Evolutionary conservation across 2,113 vertebrate species (phyloP), one percentile per base, ranked within the genome.

Genomic region (Mellivora capensis): DNA sequence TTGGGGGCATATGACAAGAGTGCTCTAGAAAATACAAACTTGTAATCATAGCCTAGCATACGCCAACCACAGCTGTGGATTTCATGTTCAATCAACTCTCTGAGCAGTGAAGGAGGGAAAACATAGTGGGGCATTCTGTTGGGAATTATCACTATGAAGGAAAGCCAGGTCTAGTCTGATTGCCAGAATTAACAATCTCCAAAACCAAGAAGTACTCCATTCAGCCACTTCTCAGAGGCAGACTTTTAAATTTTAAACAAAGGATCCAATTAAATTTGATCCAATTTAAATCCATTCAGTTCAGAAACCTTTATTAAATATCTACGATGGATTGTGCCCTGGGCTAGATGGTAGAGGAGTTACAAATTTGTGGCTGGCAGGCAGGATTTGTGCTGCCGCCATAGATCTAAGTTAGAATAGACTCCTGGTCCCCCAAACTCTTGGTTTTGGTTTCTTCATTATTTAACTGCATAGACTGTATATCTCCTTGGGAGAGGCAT

Each of bases 281-380:
- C 94, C 92, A 96, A 94, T 98, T 97, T 98, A 94, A 98, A 95
- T 97, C 91, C 90, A 96, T 96, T 97, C 90, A 96, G 96, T 94
- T 92, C 87, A 93, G 96, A 95, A 98, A 96, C 84, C 90, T 97
- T 97, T 97, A 97, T 98, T 97, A 97, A 98, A 97, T 96, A 97
- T 97, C 96, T 97, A 23, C 0, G 6, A 93, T 96, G 90, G 91
- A 89, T 96, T 59, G 76, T 87, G 84, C 96, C 93, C 91, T 85
- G 90, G 96, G 87, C 93, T 95, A 94, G 69, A 67, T 18, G 89
- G 42, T 39, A 61, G 79, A 83, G 82, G 72, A 94, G 87, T 80
- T 76, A 83, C 27, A 76, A 14, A 87, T 87, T 31, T 93, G 93
- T 83, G 39, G n/a, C 82, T 93, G 93, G 93, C 44, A 91, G 92